Conservation (phyloP, 2,797 vertebrate genomes). For the Oceanodroma leucorhoa region DNA sequence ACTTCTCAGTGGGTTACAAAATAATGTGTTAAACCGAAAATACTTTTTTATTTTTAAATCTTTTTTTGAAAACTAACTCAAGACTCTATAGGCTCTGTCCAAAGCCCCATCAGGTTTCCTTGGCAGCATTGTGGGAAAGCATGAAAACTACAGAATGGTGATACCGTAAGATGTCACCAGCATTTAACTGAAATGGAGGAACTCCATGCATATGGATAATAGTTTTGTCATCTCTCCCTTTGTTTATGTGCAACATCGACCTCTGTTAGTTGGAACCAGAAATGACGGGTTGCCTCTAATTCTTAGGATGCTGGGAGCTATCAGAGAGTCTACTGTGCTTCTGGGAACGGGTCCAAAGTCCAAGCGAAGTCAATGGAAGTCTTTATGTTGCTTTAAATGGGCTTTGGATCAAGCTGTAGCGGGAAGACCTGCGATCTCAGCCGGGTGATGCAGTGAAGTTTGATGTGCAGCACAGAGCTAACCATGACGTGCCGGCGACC, state of each 20-base stretch:
- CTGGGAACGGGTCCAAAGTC: background rate
- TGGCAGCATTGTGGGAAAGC: background rate
- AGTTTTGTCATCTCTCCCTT: background rate
- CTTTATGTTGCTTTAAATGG: slow-evolving; percentile 5
- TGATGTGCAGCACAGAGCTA: background rate
- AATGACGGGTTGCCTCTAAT: background rate
- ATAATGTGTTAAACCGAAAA: background rate
- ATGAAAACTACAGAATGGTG: background rate
- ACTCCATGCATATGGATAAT: background rate
- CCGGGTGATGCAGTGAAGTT: background rate
- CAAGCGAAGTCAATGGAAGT: background rate
- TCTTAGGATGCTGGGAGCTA: background rate
- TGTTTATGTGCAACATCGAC: background rate
- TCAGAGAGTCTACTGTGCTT: background rate
- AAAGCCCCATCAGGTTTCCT: background rate
- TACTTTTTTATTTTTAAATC: background rate
- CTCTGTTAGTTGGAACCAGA: background rate
- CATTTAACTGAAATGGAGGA: background rate
- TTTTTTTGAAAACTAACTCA: background rate
- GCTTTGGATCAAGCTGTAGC: background rate
- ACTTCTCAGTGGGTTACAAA: background rate
- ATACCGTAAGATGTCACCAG: background rate
- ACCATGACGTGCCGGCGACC: rapidly evolving
- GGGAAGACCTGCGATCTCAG: background rate
- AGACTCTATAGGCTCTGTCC: rapidly evolving